Conservation (phyloP, 2,888 invertebrate species). For the Nomada flava region DNA sequence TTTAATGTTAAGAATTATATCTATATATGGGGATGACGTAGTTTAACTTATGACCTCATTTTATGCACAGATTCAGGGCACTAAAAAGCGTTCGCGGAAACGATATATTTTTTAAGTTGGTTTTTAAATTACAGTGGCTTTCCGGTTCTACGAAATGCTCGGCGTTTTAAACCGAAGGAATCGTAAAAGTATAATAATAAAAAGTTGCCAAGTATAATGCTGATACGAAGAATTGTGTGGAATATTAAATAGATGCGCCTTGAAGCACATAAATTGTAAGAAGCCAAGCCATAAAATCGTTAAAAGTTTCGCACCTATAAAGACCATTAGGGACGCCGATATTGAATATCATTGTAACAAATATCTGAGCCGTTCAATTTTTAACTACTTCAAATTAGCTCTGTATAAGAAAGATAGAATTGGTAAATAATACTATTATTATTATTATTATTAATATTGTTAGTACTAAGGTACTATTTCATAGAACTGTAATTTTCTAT, state of each 20-base stretch:
- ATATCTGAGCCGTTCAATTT: no score
- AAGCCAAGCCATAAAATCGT: not conserved
- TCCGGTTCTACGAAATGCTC: not conserved
- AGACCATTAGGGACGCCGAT: no score
- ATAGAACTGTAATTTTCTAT: not conserved
- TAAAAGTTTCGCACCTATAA: not conserved
- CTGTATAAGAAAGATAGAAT: no score
- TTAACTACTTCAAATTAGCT: no score
- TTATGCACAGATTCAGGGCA: no score
- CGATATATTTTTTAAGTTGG: not conserved
- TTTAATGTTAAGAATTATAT: no score
- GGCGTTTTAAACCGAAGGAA: not conserved
- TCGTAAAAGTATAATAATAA: not conserved
- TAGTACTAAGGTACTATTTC: no score
- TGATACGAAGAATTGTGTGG: not conserved
- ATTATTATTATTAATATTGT: no score
- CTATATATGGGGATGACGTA: no score
- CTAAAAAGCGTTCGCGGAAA: not conserved
- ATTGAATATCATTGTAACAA: no score
- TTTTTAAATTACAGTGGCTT: not conserved
- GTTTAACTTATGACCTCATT: not conserved
- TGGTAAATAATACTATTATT: no score
- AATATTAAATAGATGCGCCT: not conserved
- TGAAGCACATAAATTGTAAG: not conserved
- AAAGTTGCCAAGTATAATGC: not conserved